Evolutionary conservation across 2,113 vertebrate species (phyloP).

Genomic region (Brevimyrus niger): DNA sequence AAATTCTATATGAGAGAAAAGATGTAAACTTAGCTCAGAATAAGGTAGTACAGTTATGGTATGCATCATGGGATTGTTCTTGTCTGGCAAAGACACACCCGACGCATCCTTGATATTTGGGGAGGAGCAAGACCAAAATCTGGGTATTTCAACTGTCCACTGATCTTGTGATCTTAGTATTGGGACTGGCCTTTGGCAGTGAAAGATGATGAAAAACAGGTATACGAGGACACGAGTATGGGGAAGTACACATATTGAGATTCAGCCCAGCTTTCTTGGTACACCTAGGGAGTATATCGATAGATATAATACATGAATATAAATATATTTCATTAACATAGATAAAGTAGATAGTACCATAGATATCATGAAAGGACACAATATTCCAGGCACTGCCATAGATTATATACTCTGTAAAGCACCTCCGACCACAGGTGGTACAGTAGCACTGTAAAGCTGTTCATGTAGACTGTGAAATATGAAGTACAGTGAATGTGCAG

Average conservation of each 20-base stretch:
- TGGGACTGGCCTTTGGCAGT: too few species aligned
- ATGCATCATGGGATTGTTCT: not conserved
- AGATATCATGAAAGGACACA: not conserved
- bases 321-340: not conserved
- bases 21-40: too few species aligned
- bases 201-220: too few species aligned
- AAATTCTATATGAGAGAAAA: too few species aligned
- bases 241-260: too few species aligned
- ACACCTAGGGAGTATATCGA: not conserved
- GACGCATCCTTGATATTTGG: too few species aligned
- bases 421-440: not conserved
- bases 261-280: not conserved
- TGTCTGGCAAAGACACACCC: not conserved
- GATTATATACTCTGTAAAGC: not conserved
- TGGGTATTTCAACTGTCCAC: too few species aligned
- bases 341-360: not conserved
- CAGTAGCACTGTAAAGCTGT: not conserved
- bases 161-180: too few species aligned
- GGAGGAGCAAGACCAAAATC: not conserved
- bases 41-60: too few species aligned
- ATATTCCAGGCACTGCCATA: not conserved
- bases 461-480: not conserved
- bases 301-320: not conserved
- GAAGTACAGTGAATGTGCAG: not conserved
- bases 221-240: too few species aligned